A percentile compares a stretch with the other conserved stretches of the same genome.
Conservation (phyloP, 2,888 invertebrate species). For the Eupithecia inturbata region DNA sequence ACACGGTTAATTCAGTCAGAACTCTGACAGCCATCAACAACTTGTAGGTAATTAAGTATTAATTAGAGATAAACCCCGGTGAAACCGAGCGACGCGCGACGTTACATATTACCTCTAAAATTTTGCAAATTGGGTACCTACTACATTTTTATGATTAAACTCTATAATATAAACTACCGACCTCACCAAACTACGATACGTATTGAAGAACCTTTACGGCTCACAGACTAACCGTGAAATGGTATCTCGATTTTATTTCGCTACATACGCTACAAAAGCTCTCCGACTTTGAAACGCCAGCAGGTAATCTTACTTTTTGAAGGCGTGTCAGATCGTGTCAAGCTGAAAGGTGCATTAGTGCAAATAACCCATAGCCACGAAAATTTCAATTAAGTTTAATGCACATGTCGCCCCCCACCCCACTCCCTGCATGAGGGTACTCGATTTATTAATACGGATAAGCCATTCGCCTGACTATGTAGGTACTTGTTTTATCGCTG, state of each 20-base stretch:
- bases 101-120: slow-evolving; percentile 13
- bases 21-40: slow-evolving; percentile 40
- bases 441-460: slow-evolving; percentile 70
- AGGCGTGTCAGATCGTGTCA: slow-evolving; percentile 55
- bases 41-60: slow-evolving; percentile 51
- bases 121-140: slow-evolving; percentile 11
- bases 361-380: slow-evolving; percentile 76
- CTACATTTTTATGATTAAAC: too few relatives aligned
- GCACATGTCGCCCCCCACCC: slow-evolving; percentile 63
- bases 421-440: slow-evolving; percentile 43
- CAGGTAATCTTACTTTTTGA: slow-evolving; percentile 47
- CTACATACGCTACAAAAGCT: background rate
- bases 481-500: slow-evolving; percentile 65
- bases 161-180: too few relatives aligned
- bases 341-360: slow-evolving; percentile 74
- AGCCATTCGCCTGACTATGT: slow-evolving; percentile 63
- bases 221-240: background rate
- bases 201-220: background rate
- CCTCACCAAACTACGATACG: too few relatives aligned
- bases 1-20: slow-evolving; percentile 17
- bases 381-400: slow-evolving; percentile 80
- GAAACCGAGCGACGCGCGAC: slow-evolving; percentile 23
- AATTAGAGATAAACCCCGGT: slow-evolving; percentile 39
- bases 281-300: slow-evolving; percentile 19
- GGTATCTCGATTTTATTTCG: background rate